Evolutionary conservation across 2,888 invertebrate species (phyloP).

Genomic region (Hydriomena furcata): DNA sequence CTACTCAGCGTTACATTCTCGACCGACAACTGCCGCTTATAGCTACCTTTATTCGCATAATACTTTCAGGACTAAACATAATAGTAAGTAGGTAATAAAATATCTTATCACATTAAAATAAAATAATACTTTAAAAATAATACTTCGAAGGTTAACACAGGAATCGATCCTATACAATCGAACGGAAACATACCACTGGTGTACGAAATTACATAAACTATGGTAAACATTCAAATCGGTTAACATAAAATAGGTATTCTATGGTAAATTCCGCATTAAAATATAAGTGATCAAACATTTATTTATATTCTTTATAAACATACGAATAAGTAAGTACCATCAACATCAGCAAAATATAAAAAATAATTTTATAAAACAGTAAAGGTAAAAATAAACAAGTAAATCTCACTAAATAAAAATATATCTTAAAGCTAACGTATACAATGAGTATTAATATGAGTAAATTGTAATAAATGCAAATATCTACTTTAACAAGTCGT

Average conservation of each 20-base stretch:
- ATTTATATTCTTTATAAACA: conserved; percentile 21
- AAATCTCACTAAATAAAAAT: conserved; percentile 75
- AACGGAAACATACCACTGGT: conserved; percentile 39
- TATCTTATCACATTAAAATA: conserved; percentile 76
- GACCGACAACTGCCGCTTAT: conserved; percentile 64
- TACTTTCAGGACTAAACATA: conserved; percentile 71
- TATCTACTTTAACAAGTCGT: conserved; percentile 70
- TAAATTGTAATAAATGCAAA: conserved; percentile 77
- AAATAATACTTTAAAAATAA: conserved; percentile 81
- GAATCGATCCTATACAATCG: conserved; percentile 75
- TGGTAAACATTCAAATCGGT: conserved; percentile 59
- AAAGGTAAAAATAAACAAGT: conserved; percentile 54
- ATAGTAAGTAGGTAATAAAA: conserved; percentile 73
- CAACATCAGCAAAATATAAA: conserved; percentile 32
- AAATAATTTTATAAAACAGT: conserved; percentile 43
- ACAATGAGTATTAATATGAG: conserved; percentile 79
- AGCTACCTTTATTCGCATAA: conserved; percentile 73
- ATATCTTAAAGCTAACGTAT: conserved; percentile 75
- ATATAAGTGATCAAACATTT: conserved; percentile 18
- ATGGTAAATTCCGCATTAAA: conserved; percentile 37
- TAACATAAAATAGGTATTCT: conserved; percentile 43
- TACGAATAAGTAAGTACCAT: conserved; percentile 33
- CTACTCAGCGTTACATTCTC: conserved; percentile 76
- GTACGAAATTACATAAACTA: conserved; percentile 32
- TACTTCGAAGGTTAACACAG: conserved; percentile 75